Evolutionary conservation across 2,797 vertebrate species (phyloP).

Genomic region (Clarias fuscus): DNA sequence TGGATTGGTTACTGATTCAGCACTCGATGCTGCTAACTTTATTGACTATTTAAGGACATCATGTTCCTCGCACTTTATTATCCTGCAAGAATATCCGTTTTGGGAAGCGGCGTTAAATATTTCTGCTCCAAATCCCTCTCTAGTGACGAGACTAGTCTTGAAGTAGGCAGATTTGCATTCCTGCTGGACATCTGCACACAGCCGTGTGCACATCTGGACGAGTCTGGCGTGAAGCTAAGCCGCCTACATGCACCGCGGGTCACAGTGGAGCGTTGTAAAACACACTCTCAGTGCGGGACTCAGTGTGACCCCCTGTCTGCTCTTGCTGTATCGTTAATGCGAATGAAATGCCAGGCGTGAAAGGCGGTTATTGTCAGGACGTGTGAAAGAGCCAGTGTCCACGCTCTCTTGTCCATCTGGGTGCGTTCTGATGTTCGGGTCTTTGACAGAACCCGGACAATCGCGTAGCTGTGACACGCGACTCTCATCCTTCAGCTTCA

Average conservation of each 20-base stretch:
- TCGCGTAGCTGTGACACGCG: conserved; percentile 23
- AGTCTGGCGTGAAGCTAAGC: neutral
- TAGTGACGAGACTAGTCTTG: neutral
- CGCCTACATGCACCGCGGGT: neutral
- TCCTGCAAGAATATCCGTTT: neutral
- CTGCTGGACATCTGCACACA: conserved; percentile 14
- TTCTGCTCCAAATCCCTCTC: conserved; percentile 7
- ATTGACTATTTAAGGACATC: neutral
- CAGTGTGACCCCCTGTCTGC: conserved; percentile 52
- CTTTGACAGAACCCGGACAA: conserved; percentile 23
- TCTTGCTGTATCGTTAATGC: conserved; percentile 73
- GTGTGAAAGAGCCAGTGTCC: conserved; percentile 66
- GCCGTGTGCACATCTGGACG: conserved; percentile 17
- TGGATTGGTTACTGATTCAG: neutral
- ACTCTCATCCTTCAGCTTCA: neutral
- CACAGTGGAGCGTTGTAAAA: conserved; percentile 26
- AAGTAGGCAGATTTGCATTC: neutral
- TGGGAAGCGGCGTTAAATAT: neutral
- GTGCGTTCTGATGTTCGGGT: conserved; percentile 12
- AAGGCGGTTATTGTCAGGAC: conserved; percentile 71
- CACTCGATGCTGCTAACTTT: neutral
- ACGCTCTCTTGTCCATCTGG: conserved; percentile 23
- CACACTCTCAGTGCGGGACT: conserved; percentile 12
- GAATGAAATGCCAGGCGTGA: conserved; percentile 74
- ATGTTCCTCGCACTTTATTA: neutral